Evolutionary conservation across 2,113 vertebrate genomes (phyloP), one percentile per base, ranked within the genome.

Genomic region (Festucalex cinctus): DNA sequence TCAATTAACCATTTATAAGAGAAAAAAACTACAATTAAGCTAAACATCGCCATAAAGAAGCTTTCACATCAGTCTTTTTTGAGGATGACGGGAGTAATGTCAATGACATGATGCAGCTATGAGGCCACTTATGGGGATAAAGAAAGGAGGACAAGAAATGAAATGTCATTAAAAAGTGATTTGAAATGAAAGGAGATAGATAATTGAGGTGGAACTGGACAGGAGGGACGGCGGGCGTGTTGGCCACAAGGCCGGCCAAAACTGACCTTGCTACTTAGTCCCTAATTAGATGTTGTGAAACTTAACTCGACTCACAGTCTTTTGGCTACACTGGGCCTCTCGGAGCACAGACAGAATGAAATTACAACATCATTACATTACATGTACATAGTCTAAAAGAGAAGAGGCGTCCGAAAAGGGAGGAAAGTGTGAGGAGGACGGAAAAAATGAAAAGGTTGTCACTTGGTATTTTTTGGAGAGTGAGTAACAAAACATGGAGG

Each of bases 1-100:
- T 95, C 94, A 97, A 97, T 97, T 96, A 98, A 95, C 90, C 92
- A 93, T 94, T 96, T 96, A 95, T 96, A 94, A 93, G 93, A 93
- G 93, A 80, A 95, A 80, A 95, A 93, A 43, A 62, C 92, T 90
- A 93, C 94, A 94, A 94, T 97, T 91, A 95, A 91, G 94, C 94
- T 92, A 92, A 93, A 93, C 76, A 89, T 92, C 90, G 92, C 92
- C 94, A 94, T 94, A 94, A 93, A 94, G 92, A 92, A 89, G 88
- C 89, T 85, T 92, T 93, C 88, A 92, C 94, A 93, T 92, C 88
- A 84, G 87, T 83, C 80, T 82, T 66, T 84, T 82, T 88, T 80
- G 79, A 82, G 68, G 80, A 86, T 85, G 79, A 74, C 75, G 66
- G 68, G 76, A 80, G 89, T 88, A 81, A 81, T 86, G 80, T 66